A percentile compares a stretch with the other conserved stretches of the same genome.
These are phyloP conservation scores for Manis crassicaudata DNA, from an alignment of 2,797 vertebrate species.

Conservation along the genomic window DNA sequence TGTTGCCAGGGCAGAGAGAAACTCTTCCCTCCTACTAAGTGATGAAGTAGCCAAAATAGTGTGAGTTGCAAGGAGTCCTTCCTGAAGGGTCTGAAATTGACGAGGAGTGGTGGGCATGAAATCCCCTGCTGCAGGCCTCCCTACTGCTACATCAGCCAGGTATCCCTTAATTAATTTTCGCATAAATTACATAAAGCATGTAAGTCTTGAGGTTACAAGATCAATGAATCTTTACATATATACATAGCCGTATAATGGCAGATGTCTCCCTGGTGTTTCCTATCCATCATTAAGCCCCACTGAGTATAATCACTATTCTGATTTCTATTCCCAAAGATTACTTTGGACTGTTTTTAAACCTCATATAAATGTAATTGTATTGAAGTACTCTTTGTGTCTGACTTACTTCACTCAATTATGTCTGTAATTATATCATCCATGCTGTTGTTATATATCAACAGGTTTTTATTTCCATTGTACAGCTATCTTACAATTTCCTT, in stretches of 20 bases:
- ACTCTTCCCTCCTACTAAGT: too few species aligned
- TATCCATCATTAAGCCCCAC: background rate
- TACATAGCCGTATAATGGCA: background rate
- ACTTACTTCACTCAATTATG: background rate
- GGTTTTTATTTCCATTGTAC: background rate
- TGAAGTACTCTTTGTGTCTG: too few species aligned
- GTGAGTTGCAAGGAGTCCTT: too few species aligned
- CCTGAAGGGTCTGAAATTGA: too few species aligned
- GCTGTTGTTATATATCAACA: background rate
- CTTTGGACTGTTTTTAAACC: background rate
- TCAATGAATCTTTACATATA: background rate
- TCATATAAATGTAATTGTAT: background rate
- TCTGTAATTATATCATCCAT: background rate
- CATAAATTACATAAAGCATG: background rate
- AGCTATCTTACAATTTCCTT: background rate
- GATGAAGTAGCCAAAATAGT: too few species aligned
- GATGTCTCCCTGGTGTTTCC: background rate
- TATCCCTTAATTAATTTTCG: too few species aligned
- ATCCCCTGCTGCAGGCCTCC: too few species aligned
- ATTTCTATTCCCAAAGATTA: background rate
- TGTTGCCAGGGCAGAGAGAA: too few species aligned
- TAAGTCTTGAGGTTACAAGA: too few species aligned
- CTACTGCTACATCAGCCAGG: too few species aligned
- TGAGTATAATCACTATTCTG: background rate
- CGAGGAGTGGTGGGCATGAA: too few species aligned